Percentiles rank a stretch among this genome's conserved stretches.
Evolutionary conservation across 1,140 invertebrate genomes (phyloP).

Genomic region (Hirudo medicinalis): DNA sequence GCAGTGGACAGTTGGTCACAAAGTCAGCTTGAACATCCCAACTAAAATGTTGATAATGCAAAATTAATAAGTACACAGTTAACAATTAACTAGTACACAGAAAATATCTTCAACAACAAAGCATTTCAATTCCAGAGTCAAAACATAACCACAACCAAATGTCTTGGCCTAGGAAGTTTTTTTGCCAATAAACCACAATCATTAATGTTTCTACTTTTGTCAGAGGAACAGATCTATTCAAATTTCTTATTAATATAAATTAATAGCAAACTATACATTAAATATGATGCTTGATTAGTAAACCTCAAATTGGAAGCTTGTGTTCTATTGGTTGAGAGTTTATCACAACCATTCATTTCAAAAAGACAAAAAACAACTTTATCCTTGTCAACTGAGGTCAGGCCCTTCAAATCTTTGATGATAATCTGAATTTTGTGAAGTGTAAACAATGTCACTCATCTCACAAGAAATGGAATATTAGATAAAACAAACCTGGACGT

Average conservation of each 20-base stretch:
- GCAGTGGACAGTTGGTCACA: slow-evolving; percentile 86
- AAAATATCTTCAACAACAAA: not conserved
- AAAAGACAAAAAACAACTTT: slow-evolving; percentile 99
- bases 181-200: not conserved
- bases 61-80: not conserved
- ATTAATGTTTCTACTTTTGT: not conserved
- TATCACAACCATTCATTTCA: slow-evolving; percentile 92
- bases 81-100: not conserved
- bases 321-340: slow-evolving; percentile 95
- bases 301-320: slow-evolving; percentile 97
- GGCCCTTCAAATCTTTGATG: slow-evolving; percentile 94
- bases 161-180: not conserved
- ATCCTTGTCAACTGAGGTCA: slow-evolving; percentile 88
- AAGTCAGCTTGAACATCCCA: slow-evolving; percentile 78
- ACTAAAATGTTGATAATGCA: slow-evolving; percentile 24
- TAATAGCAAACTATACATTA: not conserved
- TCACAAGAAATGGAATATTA: not conserved
- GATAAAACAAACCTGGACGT: not conserved
- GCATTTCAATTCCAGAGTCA: not conserved
- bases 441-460: not conserved
- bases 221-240: not conserved
- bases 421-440: slow-evolving; percentile 54
- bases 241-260: not conserved
- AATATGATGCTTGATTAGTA: too few relatives aligned
- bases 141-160: not conserved